phyloP scores from a whole-genome alignment of 2,113 vertebrate species.

The Cephalopterus ornatus region DNA sequence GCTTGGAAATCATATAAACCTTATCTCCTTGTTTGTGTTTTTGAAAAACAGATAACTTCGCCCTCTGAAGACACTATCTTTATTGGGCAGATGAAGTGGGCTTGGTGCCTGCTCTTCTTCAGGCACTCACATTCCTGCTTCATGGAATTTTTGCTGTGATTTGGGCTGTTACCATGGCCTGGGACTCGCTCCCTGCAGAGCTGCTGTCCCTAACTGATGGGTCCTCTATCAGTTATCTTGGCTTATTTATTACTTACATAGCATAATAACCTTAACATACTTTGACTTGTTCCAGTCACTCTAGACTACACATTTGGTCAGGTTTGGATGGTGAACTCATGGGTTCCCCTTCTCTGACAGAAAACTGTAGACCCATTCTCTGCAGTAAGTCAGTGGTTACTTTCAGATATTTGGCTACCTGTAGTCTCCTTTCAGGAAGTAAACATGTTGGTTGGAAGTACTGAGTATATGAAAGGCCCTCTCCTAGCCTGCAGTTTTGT shows the following conservation, averaged over 20 bases:
- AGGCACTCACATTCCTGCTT: slow-evolving; percentile 19
- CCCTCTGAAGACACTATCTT: slow-evolving; percentile 49
- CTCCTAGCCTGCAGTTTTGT: not conserved
- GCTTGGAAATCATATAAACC: slow-evolving; percentile 21
- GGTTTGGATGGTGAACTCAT: not conserved
- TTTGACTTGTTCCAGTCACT: not conserved
- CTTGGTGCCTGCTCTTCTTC: slow-evolving; percentile 30
- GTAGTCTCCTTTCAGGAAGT: not conserved
- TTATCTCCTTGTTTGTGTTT: slow-evolving; percentile 44
- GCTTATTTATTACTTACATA: not conserved
- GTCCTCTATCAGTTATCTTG: not conserved
- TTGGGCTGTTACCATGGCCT: not conserved
- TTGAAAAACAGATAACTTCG: slow-evolving; percentile 30
- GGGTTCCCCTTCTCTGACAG: not conserved
- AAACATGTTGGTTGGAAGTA: not conserved
- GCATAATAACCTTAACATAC: not conserved
- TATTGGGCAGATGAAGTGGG: slow-evolving; percentile 36
- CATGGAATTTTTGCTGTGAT: slow-evolving; percentile 1
- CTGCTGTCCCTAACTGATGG: not conserved
- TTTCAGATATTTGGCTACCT: not conserved
- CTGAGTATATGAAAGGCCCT: not conserved
- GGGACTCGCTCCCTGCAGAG: not conserved
- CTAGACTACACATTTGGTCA: not conserved
- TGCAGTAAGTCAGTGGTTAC: rapidly evolving
- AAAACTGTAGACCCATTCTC: not conserved